A percentile compares a stretch with the other conserved stretches of the same genome.
Evolutionary conservation across 2,113 vertebrate species (phyloP).

Genomic region (Mobula hypostoma): DNA sequence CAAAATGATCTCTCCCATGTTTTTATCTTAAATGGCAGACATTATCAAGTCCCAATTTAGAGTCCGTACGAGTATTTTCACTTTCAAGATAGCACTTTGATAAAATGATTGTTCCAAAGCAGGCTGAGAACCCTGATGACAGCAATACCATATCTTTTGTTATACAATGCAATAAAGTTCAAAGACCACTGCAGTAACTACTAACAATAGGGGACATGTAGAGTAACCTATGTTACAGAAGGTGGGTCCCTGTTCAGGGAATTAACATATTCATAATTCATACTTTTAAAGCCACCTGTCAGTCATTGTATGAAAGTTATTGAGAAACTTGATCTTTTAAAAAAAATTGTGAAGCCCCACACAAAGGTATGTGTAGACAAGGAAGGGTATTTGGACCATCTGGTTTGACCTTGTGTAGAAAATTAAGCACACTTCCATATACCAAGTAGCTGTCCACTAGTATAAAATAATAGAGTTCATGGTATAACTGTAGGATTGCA

Average conservation of each 20-base stretch:
- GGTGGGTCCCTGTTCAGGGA: constrained; percentile 1
- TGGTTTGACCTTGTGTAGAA: background rate
- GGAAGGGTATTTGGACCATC: background rate
- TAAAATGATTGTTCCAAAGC: too few relatives aligned
- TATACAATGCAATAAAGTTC: background rate
- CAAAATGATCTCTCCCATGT: background rate
- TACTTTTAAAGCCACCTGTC: constrained; percentile 15
- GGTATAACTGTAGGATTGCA: background rate
- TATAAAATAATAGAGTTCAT: background rate
- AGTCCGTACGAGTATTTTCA: background rate
- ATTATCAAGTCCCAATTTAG: background rate
- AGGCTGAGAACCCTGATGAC: background rate
- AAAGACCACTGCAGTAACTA: background rate
- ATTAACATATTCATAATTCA: constrained; percentile 33
- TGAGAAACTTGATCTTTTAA: constrained; percentile 18
- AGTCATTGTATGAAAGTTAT: background rate
- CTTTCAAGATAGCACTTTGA: background rate
- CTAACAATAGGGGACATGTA: constrained; percentile 2
- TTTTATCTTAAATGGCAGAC: background rate
- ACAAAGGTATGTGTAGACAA: background rate
- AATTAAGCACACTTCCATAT: background rate
- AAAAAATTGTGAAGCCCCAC: background rate
- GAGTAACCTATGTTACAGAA: background rate
- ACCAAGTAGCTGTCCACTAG: background rate
- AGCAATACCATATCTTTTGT: background rate